Base-by-base conservation (phyloP, 2,888 invertebrate genomes). In the Ariolimax columbianus region DNA sequence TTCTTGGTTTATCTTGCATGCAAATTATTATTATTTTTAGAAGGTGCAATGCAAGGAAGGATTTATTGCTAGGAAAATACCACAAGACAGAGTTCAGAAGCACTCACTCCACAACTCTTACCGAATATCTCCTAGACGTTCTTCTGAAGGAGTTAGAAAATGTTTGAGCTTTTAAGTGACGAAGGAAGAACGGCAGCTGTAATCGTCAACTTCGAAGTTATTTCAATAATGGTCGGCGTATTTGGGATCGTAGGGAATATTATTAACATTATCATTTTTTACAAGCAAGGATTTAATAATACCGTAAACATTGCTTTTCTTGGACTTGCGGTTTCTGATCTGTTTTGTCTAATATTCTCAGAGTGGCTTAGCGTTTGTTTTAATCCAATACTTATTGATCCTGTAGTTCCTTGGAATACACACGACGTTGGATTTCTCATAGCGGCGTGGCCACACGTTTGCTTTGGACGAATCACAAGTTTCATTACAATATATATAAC, bases 251-350 rank as follows among this genome's bases (percentile, higher is more conserved):
- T n/a, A n/a, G 55, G 36, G 0, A 78, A 78, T 33, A 78, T 78
- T 55, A 78, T 78, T 14, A 78, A 78, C 59, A 38, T 59, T 1
- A 47, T 78, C 23, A 63, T 78, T n/a, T 78, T 78, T 30, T 78
- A 3, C 14, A 78, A 78, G n/a, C 77, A 78, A 38, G 77, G 77
- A 6, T 40, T 78, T 40, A 6, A 38, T 26, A 78, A 26, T 40
- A 63, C 77, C 7, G 55, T 63, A 1, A 78, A 78, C 19, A 78
- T 78, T 63, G 63, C 43, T 3, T 78, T 78, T 23, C 38, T 78
- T 40, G 63, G 59, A 0, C 33, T 78, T 7, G 77, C 77, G 0
- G n/a, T 78, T 11, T 78, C 77, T n/a, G 77, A 78, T 63, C n/a
- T 78, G 2, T 63, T 23, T n/a, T 63, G 63, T 55, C 38, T 78